Evolutionary conservation across 2,113 vertebrate genomes (phyloP).

Genomic region (Origma solitaria): DNA sequence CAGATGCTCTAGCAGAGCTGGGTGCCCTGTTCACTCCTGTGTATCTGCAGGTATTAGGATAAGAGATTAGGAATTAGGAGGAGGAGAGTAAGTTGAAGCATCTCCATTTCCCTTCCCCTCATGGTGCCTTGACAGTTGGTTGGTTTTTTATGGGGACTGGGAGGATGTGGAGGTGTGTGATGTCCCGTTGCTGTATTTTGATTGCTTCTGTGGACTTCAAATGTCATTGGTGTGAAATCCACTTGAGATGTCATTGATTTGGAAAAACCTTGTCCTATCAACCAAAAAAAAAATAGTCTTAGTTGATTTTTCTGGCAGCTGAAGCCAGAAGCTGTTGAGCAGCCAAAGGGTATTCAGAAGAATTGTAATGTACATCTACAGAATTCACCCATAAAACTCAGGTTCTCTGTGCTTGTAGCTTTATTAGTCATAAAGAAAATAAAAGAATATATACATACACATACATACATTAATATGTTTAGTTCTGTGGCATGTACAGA

Average conservation of each 20-base stretch:
- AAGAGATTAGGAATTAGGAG: background rate
- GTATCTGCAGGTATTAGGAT: background rate
- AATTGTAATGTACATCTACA: background rate
- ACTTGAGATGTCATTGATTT: background rate
- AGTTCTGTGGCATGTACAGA: background rate
- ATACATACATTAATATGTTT: fast-evolving
- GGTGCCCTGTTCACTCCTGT: background rate
- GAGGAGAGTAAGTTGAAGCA: background rate
- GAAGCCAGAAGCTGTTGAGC: background rate
- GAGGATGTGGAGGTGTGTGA: background rate
- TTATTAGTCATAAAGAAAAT: background rate
- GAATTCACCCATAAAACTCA: background rate
- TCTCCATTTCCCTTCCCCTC: background rate
- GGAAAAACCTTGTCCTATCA: background rate
- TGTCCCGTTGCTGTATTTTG: background rate
- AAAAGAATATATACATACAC: background rate
- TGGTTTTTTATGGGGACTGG: background rate
- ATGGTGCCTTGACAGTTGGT: background rate
- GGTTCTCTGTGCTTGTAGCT: background rate
- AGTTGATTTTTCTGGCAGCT: background rate
- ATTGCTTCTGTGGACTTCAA: background rate
- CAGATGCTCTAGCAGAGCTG: background rate
- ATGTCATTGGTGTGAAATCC: background rate
- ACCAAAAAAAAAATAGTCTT: background rate
- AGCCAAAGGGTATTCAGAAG: background rate